Conservation (phyloP, 2,797 vertebrate genomes). For the Phylloscopus collybita region DNA sequence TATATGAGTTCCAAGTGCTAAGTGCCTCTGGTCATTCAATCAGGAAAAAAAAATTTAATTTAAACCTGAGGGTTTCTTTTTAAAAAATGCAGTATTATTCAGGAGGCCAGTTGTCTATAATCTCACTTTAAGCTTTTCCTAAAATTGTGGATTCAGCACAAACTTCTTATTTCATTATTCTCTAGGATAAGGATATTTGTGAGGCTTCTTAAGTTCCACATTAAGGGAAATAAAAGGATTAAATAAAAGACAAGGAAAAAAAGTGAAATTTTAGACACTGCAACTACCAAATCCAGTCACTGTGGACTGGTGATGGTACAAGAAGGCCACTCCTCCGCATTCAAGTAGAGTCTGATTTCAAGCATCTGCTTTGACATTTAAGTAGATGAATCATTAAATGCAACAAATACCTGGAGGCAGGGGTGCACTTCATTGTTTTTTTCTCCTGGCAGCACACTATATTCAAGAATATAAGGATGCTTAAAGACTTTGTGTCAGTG, state of each 20-base stretch:
- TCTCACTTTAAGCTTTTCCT: background rate
- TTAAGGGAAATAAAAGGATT: background rate
- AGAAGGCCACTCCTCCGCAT: background rate
- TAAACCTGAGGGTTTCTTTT: background rate
- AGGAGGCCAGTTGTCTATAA: background rate
- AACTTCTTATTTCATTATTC: background rate
- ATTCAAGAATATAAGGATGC: background rate
- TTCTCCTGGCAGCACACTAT: background rate
- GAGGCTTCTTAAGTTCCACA: background rate
- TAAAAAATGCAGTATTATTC: background rate
- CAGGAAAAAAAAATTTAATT: background rate
- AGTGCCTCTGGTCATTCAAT: background rate
- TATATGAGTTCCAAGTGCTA: background rate
- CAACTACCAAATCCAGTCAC: background rate
- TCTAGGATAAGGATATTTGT: background rate
- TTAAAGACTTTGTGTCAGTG: background rate
- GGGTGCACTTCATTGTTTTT: background rate
- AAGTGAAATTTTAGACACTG: background rate
- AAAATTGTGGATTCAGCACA: background rate
- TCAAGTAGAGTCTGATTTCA: background rate
- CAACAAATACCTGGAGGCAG: background rate
- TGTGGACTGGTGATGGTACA: background rate
- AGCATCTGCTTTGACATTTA: conserved; percentile 50
- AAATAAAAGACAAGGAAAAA: background rate
- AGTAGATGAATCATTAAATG: conserved; percentile 53